Conservation (phyloP, 2,888 invertebrate species). For the Macrosiphum euphorbiae region DNA sequence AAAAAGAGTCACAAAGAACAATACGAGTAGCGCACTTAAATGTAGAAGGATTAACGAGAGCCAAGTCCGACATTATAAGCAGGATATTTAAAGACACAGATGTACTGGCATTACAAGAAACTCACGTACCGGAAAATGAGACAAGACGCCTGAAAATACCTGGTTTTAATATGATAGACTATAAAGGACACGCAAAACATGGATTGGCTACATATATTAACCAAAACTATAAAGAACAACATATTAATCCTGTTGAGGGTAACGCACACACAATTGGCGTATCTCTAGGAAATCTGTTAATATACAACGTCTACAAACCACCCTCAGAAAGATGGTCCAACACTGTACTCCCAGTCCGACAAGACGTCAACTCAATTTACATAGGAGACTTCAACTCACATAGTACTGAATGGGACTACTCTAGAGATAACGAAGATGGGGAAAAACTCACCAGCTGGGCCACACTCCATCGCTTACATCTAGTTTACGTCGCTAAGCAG, state of each 20-base stretch:
- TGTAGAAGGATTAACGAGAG: no score
- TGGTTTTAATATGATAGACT: constrained; percentile 25
- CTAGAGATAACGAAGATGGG: background rate
- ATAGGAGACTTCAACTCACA: background rate
- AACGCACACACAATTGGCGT: constrained; percentile 17
- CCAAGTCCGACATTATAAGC: background rate
- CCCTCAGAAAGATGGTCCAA: constrained; percentile 18
- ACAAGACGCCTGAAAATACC: background rate
- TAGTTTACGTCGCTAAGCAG: background rate
- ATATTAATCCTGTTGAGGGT: background rate
- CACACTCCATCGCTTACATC: background rate
- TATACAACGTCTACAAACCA: constrained; percentile 14
- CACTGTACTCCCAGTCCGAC: background rate
- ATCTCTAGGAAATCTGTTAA: constrained; percentile 30
- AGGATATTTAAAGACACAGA: constrained; percentile 10
- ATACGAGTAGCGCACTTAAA: no score
- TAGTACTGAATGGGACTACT: background rate
- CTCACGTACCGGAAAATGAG: background rate
- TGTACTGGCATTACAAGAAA: background rate
- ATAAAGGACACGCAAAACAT: constrained; percentile 20
- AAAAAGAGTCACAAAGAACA: no score
- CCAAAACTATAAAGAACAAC: constrained; percentile 21
- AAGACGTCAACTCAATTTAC: background rate
- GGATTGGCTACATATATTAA: constrained; percentile 31
- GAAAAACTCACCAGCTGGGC: constrained; percentile 8